A percentile compares a stretch with the other conserved stretches of the same genome.
Evolutionary conservation across 1,140 invertebrate species (phyloP).

Genomic region (Rhyacophila brunnea): DNA sequence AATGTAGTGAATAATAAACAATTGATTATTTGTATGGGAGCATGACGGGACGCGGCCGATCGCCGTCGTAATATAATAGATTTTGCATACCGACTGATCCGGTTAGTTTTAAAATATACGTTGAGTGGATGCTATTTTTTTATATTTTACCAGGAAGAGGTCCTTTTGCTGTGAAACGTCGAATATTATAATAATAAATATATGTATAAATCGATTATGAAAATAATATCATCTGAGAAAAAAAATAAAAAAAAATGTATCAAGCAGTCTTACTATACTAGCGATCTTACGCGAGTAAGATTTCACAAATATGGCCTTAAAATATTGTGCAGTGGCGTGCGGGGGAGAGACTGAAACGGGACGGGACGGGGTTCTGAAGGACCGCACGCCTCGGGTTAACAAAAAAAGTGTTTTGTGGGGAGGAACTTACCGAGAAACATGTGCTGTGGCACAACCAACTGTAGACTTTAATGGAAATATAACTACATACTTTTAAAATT

Average conservation of each 20-base stretch:
- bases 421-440: slow-evolving; percentile 23
- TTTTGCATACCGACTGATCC: slow-evolving; percentile 30
- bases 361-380: background rate
- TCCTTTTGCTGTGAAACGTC: slow-evolving; percentile 28
- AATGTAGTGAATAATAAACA: slow-evolving; percentile 27
- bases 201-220: slow-evolving; percentile 18
- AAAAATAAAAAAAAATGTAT: slow-evolving; percentile 14
- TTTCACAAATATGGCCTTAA: slow-evolving; percentile 36
- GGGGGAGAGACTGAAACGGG: background rate
- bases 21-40: slow-evolving; percentile 1
- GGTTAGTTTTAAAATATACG: slow-evolving; percentile 22
- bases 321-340: slow-evolving; percentile 21
- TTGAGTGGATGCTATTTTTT: slow-evolving; percentile 33
- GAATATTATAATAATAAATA: slow-evolving; percentile 21
- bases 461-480: slow-evolving; percentile 34
- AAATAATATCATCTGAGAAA: background rate
- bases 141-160: slow-evolving; percentile 34
- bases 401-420: slow-evolving; percentile 4
- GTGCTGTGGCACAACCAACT: slow-evolving; percentile 33
- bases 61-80: background rate
- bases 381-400: slow-evolving; percentile 6
- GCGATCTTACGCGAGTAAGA: slow-evolving; percentile 30
- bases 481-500: slow-evolving; percentile 33
- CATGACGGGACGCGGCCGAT: background rate
- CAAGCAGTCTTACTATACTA: slow-evolving; percentile 25